Conservation (phyloP, 2,113 vertebrate genomes). For the Heterocephalus glaber region DNA sequence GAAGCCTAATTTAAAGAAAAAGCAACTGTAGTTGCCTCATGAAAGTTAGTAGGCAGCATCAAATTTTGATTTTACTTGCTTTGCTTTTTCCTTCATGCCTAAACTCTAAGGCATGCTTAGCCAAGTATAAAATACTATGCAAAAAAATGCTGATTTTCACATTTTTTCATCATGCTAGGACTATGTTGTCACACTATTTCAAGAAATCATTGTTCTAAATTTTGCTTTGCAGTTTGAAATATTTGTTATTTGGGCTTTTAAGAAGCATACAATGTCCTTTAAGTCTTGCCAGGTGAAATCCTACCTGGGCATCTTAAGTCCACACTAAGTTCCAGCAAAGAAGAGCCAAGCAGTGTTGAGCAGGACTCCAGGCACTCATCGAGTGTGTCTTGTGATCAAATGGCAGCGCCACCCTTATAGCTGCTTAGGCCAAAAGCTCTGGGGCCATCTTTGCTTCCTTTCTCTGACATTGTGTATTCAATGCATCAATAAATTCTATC, state of each 20-base stretch:
- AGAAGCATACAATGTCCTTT: background rate
- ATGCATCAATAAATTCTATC: background rate
- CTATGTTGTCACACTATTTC: background rate
- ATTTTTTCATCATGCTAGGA: background rate
- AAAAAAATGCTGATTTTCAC: background rate
- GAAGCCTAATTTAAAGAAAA: background rate
- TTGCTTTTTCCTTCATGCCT: background rate
- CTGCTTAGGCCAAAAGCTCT: background rate
- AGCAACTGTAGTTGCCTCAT: background rate
- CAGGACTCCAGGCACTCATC: too few species aligned
- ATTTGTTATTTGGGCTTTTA: background rate
- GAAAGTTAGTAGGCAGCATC: background rate
- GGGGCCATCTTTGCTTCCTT: background rate
- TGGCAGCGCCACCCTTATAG: background rate
- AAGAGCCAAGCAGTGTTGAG: background rate
- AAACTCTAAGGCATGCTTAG: background rate
- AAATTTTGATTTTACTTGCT: background rate
- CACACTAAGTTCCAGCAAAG: background rate
- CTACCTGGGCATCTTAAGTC: background rate
- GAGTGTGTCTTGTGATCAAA: too few species aligned
- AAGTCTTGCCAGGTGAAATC: background rate
- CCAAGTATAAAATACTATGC: background rate
- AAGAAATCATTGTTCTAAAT: slow-evolving; percentile 49
- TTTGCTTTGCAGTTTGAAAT: background rate
- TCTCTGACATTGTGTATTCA: background rate